These are phyloP conservation scores for Cottus gobio DNA, from an alignment of 2,113 vertebrate genomes.

Conservation along the genomic window DNA sequence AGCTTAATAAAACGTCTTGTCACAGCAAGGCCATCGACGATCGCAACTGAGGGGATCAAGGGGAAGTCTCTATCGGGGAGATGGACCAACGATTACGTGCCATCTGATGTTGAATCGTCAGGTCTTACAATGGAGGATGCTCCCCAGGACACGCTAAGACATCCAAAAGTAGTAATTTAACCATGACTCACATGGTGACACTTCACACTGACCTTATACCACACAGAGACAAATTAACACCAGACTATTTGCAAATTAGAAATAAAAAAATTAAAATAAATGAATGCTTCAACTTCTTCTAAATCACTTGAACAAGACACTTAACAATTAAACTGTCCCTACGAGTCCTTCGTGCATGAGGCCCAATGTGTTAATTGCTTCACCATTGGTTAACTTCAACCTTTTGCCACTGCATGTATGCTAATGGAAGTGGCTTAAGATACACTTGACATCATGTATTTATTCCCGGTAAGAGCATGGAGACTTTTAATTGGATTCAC, in stretches of 20 bases:
- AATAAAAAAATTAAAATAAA: background rate
- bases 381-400: background rate
- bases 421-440: slow-evolving; percentile 41
- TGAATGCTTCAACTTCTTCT: background rate
- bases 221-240: background rate
- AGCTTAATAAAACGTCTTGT: background rate
- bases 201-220: background rate
- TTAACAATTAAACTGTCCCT: background rate
- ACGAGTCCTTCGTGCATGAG: background rate
- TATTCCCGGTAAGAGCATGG: slow-evolving; percentile 21
- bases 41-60: background rate
- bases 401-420: slow-evolving; percentile 14
- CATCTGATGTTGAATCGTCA: background rate
- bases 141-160: background rate
- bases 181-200: background rate
- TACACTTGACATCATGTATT: slow-evolving; percentile 28
- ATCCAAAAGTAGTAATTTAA: background rate
- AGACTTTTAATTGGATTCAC: slow-evolving; percentile 40
- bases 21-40: background rate
- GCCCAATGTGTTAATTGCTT: background rate
- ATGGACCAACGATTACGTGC: background rate
- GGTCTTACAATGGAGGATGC: background rate
- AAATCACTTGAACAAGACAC: background rate
- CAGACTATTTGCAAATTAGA: background rate
- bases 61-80: background rate